These are phyloP conservation scores for Acheta domesticus DNA, from an alignment of 2,888 invertebrate genomes.

Conservation along the genomic window DNA sequence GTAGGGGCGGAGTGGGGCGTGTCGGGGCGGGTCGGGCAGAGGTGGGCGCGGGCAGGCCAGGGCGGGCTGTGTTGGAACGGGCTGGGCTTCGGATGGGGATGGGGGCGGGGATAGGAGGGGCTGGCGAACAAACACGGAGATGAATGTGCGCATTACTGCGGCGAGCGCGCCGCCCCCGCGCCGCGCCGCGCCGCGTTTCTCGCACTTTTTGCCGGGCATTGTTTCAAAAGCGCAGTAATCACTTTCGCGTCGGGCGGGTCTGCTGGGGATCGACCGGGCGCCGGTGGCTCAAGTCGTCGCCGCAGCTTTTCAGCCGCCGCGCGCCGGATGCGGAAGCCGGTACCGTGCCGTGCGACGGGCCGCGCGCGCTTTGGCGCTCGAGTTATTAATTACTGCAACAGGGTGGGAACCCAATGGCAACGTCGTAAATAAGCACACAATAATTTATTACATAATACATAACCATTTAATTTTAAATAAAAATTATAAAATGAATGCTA, in stretches of 20 bases:
- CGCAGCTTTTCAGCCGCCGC: no score
- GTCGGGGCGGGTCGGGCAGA: neutral
- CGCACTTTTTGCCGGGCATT: slow-evolving; percentile 1
- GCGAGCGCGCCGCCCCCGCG: neutral
- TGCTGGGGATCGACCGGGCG: no score
- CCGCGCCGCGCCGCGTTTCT: neutral
- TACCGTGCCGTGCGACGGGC: no score
- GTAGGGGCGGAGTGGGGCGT: neutral
- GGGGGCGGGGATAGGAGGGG: neutral
- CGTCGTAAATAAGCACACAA: no score
- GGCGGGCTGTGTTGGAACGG: neutral
- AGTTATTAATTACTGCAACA: no score
- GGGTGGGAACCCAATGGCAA: no score
- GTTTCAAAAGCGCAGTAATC: slow-evolving; percentile 11
- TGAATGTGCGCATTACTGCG: neutral
- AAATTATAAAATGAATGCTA: no score
- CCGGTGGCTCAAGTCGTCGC: no score
- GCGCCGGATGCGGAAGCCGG: no score
- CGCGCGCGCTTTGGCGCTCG: no score
- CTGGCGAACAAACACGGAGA: neutral
- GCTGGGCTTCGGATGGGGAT: neutral
- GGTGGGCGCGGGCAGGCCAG: neutral
- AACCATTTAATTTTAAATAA: no score
- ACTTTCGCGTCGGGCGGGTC: neutral
- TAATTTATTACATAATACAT: no score